Evolutionary conservation across 1,140 invertebrate genomes (phyloP).

Genomic region (Pantala flavescens): DNA sequence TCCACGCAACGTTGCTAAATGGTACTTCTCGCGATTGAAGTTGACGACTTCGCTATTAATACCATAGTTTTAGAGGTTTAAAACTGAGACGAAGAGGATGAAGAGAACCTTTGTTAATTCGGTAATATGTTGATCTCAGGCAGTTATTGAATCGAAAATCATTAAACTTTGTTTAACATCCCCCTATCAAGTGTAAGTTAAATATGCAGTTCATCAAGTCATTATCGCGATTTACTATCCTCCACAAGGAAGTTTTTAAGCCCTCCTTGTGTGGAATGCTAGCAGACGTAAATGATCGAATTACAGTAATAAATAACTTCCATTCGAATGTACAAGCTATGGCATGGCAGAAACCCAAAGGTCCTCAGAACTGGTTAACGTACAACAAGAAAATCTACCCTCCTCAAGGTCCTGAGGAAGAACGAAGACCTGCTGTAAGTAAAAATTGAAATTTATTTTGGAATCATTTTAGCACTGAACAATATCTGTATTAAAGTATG

Average conservation of each 20-base stretch:
- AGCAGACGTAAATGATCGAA: background rate
- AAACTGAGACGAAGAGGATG: no score
- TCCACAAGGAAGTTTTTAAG: background rate
- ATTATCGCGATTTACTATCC: background rate
- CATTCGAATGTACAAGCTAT: background rate
- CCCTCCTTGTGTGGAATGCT: background rate
- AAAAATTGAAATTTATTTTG: constrained; percentile 19
- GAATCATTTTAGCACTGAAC: constrained; percentile 16
- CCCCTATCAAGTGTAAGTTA: no score
- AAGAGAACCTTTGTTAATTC: no score
- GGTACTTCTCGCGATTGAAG: no score
- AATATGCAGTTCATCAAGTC: background rate
- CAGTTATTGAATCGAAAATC: no score
- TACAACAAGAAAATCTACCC: constrained; percentile 70
- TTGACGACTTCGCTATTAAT: no score
- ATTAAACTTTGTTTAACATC: no score
- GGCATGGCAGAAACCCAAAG: constrained; percentile 11
- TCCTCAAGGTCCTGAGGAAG: constrained; percentile 61
- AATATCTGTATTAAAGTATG: constrained; percentile 1
- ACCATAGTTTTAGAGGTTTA: no score
- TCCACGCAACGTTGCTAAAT: no score
- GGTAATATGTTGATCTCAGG: no score
- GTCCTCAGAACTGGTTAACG: constrained; percentile 27
- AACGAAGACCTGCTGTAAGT: constrained; percentile 69
- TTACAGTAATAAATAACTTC: background rate